Conservation (phyloP, 2,113 vertebrate genomes). For the Benitochromis conjunctus region DNA sequence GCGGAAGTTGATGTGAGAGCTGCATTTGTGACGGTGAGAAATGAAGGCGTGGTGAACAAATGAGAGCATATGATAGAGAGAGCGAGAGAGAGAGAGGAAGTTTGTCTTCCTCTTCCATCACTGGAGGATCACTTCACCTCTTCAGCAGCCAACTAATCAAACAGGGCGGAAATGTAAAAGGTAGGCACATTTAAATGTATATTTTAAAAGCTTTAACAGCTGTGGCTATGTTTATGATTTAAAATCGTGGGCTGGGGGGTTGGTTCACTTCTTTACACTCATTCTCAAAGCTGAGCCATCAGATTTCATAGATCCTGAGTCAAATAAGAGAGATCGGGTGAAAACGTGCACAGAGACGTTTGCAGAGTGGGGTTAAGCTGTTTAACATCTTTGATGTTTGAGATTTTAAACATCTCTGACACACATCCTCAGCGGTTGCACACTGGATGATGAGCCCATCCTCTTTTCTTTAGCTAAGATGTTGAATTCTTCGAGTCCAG, state of each 20-base stretch:
- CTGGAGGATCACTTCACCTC: neutral
- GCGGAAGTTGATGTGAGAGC: neutral
- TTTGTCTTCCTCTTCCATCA: constrained; percentile 38
- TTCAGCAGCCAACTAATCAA: neutral
- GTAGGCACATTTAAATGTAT: constrained; percentile 15
- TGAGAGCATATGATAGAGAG: neutral
- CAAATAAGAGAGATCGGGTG: neutral
- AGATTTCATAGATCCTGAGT: neutral
- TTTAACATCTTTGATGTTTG: neutral
- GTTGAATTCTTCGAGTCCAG: constrained; percentile 41
- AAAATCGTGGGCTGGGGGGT: neutral
- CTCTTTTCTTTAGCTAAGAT: constrained; percentile 27
- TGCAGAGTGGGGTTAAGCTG: neutral
- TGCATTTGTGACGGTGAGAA: neutral
- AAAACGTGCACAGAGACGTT: neutral
- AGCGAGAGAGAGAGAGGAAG: constrained; percentile 24
- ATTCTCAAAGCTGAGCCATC: neutral
- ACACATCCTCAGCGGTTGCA: neutral
- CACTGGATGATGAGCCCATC: neutral
- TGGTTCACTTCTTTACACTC: neutral
- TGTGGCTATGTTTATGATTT: neutral
- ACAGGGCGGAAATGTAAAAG: constrained; percentile 46
- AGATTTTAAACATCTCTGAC: neutral
- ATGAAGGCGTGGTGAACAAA: neutral
- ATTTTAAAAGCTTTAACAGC: neutral